These are phyloP conservation scores for Gallinago nigripennis DNA, from an alignment of 2,797 vertebrate genomes.

Conservation along the genomic window DNA sequence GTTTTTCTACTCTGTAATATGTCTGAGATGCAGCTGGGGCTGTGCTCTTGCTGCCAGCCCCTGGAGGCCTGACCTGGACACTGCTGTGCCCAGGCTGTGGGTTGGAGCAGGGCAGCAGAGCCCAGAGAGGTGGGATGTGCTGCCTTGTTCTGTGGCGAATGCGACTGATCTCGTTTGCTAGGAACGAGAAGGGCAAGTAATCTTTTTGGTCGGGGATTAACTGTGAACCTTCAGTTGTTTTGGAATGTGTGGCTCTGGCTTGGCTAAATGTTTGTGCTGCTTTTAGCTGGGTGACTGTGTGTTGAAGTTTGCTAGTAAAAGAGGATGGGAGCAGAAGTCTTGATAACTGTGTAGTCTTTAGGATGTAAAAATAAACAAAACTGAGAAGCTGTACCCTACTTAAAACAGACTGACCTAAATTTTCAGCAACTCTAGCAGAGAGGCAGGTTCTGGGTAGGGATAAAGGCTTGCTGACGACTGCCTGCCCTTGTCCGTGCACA, in stretches of 20 bases:
- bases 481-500: background rate
- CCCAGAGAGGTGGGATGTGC: background rate
- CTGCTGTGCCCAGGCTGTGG: background rate
- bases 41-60: constrained; percentile 33
- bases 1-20: background rate
- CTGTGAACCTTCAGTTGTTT: background rate
- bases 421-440: constrained; percentile 1
- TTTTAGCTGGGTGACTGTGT: background rate
- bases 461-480: background rate
- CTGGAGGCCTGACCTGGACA: constrained; percentile 20
- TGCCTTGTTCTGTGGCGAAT: constrained; percentile 35
- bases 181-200: background rate
- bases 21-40: constrained; percentile 44
- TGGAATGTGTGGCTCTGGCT: background rate
- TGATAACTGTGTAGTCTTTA: constrained; percentile 5
- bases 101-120: constrained; percentile 1
- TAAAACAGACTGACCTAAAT: constrained; percentile 58
- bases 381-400: constrained; percentile 54
- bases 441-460: background rate
- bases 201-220: background rate
- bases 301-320: constrained; percentile 5
- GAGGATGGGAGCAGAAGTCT: constrained; percentile 26
- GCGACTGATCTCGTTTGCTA: background rate
- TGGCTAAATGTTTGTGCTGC: background rate
- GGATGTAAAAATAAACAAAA: constrained; percentile 62